These are phyloP conservation scores for Euthynnus affinis DNA, from an alignment of 2,797 vertebrate genomes.

Conservation along the genomic window DNA sequence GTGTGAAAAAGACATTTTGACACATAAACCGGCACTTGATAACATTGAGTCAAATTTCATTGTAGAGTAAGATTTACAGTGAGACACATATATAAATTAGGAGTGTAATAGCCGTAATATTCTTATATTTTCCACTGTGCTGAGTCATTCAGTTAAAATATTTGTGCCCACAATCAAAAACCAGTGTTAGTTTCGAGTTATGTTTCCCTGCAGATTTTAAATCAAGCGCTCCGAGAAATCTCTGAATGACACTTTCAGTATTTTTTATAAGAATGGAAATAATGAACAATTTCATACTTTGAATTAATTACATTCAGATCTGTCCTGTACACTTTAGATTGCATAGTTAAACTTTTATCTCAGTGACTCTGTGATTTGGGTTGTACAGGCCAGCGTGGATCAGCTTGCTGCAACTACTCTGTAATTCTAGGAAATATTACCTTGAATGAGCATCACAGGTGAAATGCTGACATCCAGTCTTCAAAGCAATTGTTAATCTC, in stretches of 20 bases:
- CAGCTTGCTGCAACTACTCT: not conserved
- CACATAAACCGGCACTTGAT: not conserved
- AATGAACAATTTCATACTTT: not conserved
- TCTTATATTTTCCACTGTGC: not conserved
- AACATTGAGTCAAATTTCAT: not conserved
- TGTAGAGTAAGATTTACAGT: not conserved
- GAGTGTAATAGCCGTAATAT: not conserved
- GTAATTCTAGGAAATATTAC: constrained; percentile 3
- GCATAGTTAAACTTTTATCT: constrained; percentile 7
- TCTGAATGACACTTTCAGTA: not conserved
- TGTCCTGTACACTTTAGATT: not conserved
- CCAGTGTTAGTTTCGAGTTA: not conserved
- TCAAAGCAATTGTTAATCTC: not conserved
- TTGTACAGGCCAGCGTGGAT: not conserved
- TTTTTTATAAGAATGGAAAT: too few relatives aligned
- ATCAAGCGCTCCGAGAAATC: not conserved
- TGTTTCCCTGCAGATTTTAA: not conserved
- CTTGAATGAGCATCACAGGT: not conserved
- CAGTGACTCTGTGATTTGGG: not conserved
- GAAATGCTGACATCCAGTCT: constrained; percentile 1
- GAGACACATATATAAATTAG: not conserved
- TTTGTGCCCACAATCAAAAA: not conserved
- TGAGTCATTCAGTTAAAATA: constrained; percentile 5
- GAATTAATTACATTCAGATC: constrained; percentile 3
- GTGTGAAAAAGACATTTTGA: not conserved